phyloP scores from a whole-genome alignment of 1,140 invertebrate genomes.

The Drosophila orosa region DNA sequence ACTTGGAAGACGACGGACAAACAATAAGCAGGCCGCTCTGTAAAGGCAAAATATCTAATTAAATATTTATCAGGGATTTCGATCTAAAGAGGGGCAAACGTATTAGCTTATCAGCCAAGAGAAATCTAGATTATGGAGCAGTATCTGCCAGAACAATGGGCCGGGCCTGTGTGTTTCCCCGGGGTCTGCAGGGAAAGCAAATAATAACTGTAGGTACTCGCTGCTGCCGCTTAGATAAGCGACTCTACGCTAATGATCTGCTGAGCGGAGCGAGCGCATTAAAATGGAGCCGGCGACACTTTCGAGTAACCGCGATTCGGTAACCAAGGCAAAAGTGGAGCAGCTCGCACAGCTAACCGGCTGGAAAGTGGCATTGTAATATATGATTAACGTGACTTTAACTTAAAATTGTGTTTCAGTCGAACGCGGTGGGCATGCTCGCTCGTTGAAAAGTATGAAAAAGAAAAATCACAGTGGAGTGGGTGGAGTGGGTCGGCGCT shows the following conservation, averaged over 20 bases:
- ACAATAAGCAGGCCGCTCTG: conserved; percentile 47
- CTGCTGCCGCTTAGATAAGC: conserved; percentile 11
- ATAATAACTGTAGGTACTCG: conserved; percentile 21
- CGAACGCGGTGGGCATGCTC: conserved; percentile 4
- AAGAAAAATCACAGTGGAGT: conserved; percentile 51
- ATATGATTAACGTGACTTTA: conserved; percentile 71
- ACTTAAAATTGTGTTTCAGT: conserved; percentile 57
- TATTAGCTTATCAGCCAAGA: conserved; percentile 63
- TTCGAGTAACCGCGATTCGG: conserved; percentile 33
- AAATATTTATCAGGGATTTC: conserved; percentile 76
- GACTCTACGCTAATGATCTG: conserved; percentile 29
- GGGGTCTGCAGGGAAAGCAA: conserved; percentile 22
- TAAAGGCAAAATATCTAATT: conserved; percentile 68
- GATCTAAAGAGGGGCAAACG: conserved; percentile 56
- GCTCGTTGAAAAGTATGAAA: conserved; percentile 51
- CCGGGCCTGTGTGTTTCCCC: conserved; percentile 34
- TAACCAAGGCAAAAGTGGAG: conserved; percentile 47
- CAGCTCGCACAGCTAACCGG: conserved; percentile 32
- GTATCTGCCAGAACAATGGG: conserved; percentile 43
- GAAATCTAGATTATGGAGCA: conserved; percentile 52
- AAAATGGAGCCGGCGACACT: conserved; percentile 39
- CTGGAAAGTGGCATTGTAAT: conserved; percentile 66
- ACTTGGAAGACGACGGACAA: conserved; percentile 28
- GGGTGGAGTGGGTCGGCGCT: conserved; percentile 14
- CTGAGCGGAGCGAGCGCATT: conserved; percentile 14